Evolutionary conservation across 2,888 invertebrate species (phyloP).

Genomic region (Alsophila aescularia): DNA sequence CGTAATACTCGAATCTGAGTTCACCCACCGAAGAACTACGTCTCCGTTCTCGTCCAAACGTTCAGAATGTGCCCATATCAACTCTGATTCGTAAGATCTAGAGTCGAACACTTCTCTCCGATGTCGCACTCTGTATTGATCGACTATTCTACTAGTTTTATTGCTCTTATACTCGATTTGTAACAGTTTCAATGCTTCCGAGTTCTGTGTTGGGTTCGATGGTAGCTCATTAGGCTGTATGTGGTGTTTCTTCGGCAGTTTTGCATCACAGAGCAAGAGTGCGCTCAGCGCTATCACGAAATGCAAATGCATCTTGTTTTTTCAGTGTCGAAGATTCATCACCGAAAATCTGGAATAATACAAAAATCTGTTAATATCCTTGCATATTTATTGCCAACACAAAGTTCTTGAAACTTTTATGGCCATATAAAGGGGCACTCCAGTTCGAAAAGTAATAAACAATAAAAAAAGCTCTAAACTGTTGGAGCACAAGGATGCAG

Average conservation of each 20-base stretch:
- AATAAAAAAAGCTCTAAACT: constrained; percentile 50
- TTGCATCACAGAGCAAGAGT: constrained; percentile 74
- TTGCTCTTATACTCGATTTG: constrained; percentile 67
- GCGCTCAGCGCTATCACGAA: constrained; percentile 66
- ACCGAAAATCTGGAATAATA: constrained; percentile 70
- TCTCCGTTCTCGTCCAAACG: constrained; percentile 82
- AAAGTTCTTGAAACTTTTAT: constrained; percentile 26
- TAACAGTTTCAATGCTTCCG: constrained; percentile 57
- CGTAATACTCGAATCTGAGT: constrained; percentile 90
- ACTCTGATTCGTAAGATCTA: constrained; percentile 71
- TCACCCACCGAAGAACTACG: constrained; percentile 88
- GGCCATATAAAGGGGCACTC: constrained; percentile 24
- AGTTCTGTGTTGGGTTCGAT: constrained; percentile 60
- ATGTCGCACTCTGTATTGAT: constrained; percentile 67
- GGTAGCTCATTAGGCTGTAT: constrained; percentile 65
- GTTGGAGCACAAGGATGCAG: constrained; percentile 58
- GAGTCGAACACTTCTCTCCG: constrained; percentile 75
- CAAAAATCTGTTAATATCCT: constrained; percentile 28
- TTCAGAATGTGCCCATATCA: constrained; percentile 86
- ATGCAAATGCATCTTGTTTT: constrained; percentile 69
- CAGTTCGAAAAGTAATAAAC: constrained; percentile 34
- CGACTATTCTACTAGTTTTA: constrained; percentile 70
- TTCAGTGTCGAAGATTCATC: constrained; percentile 49
- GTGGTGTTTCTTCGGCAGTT: constrained; percentile 66
- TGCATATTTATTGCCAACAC: constrained; percentile 15